Evolutionary conservation across 1,140 invertebrate species (phyloP), one percentile per base, ranked within the genome.

Genomic region (Spodoptera frugiperda): DNA sequence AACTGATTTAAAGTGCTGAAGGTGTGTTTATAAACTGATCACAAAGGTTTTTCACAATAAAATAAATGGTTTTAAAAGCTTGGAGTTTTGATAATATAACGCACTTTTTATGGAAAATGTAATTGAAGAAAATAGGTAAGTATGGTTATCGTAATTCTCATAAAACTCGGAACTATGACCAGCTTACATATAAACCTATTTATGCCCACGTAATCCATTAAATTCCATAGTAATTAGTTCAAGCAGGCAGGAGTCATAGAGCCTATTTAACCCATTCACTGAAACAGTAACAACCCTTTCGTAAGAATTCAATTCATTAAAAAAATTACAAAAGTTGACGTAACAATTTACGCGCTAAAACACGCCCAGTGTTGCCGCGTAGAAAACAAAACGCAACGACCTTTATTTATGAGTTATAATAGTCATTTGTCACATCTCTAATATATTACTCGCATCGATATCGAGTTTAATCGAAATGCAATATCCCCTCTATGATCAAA

Each of bases 391-490:
- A 78, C 59, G 54, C 33, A 46, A 39, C 71, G 78, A 79, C 80
- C 73, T 78, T 77, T 84, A 86, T 88, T 85, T 85, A 88, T 86
- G 87, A 82, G 72, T 86, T 80, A 84, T 85, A 80, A 79, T 82
- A 54, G 78, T 79, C 57, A 82, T 81, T 84, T 83, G 76, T 87
- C 61, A 68, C 48, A 49, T 30, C 57, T 67, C 30, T 46, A 46
- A 79, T 75, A 65, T 44, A 79, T 79, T 61, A 70, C 73, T 17
- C 19, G 51, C 48, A 57, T 15, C 53, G 53, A 6, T 72, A 72
- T 57, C 49, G 68, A 48, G 30, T 55, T 72, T 72, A 72, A 72
- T 59, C 51, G 44, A 55, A 48, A 46, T 44, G 68, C 68, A 44
- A 48, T 73, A 72, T 59, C 51, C 51, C 33, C n/a, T 54, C 46